Percentiles rank a stretch among this genome's conserved stretches.
Evolutionary conservation across 2,797 vertebrate species (phyloP).

Genomic region (Gadopsis bispinosus): DNA sequence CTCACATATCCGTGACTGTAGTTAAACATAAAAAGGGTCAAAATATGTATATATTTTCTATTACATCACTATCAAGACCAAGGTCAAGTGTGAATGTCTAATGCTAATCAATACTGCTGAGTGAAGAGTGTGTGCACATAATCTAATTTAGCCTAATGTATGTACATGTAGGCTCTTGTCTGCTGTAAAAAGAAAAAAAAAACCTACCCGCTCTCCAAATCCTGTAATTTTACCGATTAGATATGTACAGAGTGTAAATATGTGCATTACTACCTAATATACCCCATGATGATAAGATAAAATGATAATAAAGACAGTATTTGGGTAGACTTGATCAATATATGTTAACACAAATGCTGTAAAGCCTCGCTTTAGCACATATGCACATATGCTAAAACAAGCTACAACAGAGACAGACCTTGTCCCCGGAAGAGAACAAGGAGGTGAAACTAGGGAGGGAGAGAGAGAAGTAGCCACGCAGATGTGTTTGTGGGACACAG

Average conservation of each 20-base stretch:
- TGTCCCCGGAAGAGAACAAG: too few relatives aligned
- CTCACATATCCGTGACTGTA: neutral
- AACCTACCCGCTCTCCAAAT: neutral
- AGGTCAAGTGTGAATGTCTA: neutral
- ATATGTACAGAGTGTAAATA: neutral
- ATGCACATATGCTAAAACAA: too few relatives aligned
- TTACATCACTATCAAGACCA: neutral
- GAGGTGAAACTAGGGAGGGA: too few relatives aligned
- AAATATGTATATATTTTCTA: neutral
- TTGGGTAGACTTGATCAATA: too few relatives aligned
- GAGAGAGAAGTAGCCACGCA: too few relatives aligned
- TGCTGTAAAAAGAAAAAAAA: neutral
- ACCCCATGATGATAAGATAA: too few relatives aligned
- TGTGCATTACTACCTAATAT: neutral
- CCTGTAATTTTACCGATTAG: neutral
- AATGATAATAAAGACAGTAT: neutral
- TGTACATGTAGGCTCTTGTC: neutral
- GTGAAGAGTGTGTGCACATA: too few relatives aligned
- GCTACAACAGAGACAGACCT: too few relatives aligned
- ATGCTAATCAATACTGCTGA: neutral
- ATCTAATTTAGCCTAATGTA: too few relatives aligned
- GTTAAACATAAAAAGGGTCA: neutral
- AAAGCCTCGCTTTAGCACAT: too few relatives aligned
- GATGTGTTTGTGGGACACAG: too few relatives aligned
- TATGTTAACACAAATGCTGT: too few relatives aligned